phyloP scores from a whole-genome alignment of 2,113 vertebrate genomes.

The Megaceryle maxima region DNA sequence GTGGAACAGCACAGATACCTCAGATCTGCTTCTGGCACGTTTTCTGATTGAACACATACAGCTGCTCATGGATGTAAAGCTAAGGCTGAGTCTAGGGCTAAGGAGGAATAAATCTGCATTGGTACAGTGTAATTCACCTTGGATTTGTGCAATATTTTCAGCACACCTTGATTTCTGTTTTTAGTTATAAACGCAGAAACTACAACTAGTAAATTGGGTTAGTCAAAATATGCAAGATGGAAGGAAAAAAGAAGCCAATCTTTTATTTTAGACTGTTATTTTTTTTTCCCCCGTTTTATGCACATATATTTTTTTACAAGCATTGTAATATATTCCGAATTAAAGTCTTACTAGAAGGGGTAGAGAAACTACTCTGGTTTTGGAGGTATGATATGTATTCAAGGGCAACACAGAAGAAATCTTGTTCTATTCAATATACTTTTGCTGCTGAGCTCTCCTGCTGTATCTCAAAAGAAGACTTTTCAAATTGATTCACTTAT shows the following conservation, averaged over 20 bases:
- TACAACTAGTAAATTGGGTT: background rate
- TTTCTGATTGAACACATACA: background rate
- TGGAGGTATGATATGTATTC: background rate
- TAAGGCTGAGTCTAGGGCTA: background rate
- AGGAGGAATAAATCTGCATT: background rate
- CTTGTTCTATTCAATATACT: background rate
- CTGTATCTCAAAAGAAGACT: background rate
- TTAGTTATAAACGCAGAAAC: background rate
- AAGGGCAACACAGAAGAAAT: background rate
- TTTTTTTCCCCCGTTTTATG: background rate
- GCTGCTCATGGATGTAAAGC: background rate
- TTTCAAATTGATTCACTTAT: conserved; percentile 33
- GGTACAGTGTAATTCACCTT: background rate
- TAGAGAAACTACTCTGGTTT: background rate
- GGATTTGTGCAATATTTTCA: background rate
- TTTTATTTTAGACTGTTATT: background rate
- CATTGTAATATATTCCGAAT: background rate
- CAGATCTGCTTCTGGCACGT: background rate
- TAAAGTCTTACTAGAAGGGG: background rate
- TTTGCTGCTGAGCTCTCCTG: background rate
- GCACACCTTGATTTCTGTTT: background rate
- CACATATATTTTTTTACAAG: background rate
- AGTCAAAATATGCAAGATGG: background rate
- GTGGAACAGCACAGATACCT: background rate
- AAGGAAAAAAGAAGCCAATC: background rate